These are phyloP conservation scores for Aleiodes alternator DNA, from an alignment of 2,888 invertebrate genomes.

Conservation along the genomic window DNA sequence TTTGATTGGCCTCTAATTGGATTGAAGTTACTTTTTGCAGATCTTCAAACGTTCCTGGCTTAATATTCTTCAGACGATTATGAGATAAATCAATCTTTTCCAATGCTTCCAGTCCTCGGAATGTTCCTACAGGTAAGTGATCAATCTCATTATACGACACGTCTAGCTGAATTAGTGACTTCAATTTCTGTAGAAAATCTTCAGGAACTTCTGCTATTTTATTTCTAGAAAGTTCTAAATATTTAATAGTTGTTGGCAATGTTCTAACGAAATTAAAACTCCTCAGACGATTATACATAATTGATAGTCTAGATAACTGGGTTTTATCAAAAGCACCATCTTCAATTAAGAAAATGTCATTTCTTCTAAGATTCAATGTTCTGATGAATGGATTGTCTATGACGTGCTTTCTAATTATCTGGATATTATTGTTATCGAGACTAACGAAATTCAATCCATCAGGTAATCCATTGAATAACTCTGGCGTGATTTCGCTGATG, in stretches of 20 bases:
- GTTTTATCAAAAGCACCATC: constrained; percentile 70
- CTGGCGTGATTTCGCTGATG: constrained; percentile 61
- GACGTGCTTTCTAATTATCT: constrained; percentile 52
- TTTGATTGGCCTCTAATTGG: constrained; percentile 54
- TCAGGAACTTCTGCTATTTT: constrained; percentile 54
- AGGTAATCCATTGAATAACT: constrained; percentile 64
- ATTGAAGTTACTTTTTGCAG: constrained; percentile 54
- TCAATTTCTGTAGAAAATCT: constrained; percentile 53
- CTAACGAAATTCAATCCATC: constrained; percentile 55
- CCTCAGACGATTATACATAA: constrained; percentile 56
- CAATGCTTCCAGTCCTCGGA: constrained; percentile 52
- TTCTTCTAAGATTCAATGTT: constrained; percentile 69
- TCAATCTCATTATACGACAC: constrained; percentile 39
- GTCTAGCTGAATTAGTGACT: constrained; percentile 43
- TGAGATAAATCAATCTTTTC: constrained; percentile 47
- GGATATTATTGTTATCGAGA: constrained; percentile 58
- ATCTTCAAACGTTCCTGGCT: constrained; percentile 49
- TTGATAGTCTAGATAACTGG: constrained; percentile 58
- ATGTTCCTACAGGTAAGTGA: constrained; percentile 1
- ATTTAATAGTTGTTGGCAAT: constrained; percentile 57
- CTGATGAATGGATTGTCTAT: constrained; percentile 66
- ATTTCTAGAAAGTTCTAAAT: constrained; percentile 55
- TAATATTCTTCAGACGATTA: constrained; percentile 47
- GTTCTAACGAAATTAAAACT: constrained; percentile 56
- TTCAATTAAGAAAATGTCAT: constrained; percentile 71